Base-by-base conservation (phyloP, 2,888 invertebrate species). In the Adelognathus sp. region DNA sequence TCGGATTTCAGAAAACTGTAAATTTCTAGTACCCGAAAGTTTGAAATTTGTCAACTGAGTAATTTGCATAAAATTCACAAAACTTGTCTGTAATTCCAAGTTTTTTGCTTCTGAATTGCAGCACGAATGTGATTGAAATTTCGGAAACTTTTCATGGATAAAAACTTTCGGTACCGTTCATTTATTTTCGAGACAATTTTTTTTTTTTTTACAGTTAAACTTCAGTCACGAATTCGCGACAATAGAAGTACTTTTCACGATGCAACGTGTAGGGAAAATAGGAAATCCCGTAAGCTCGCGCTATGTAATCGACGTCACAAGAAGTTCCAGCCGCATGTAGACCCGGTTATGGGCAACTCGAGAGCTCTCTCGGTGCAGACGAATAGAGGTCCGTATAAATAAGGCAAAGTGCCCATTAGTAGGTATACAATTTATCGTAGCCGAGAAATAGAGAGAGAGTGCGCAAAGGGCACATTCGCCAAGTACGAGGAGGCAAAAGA, bases 341-440 rank as follows among this genome's bases (percentile, higher is more conserved):
- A 14, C 56, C 64, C 69, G 64, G 66, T 75, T 79, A 79, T 75
- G 75, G 75, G 79, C 79, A 79, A 71, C 54, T 33, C 78, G 79
- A 64, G 66, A 7, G 46, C 9, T 21, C 9, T 50, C 70, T 71
- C 56, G 71, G 56, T 66, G 73, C 76, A 75, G 63, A 76, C 79
- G 81, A 76, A 82, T 73, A 63, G 54, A 71, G 76, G 67, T 77
- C 58, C 74, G 46, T 75, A 82, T 82, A 82, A 82, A 79, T 82
- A 81, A 75, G 70, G 73, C 73, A 77, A 81, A 81, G 79, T 82
- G 77, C 70, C 79, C 77, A 76, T 82, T 82, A 82, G 79, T 79
- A 79, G 71, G 79, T 79, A 71, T 77, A 77, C 77, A 73, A 77
- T 77, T 77, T 80, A 80, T 77, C 58, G 76, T 61, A 54, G 75